Percentiles rank a stretch among this genome's conserved stretches.
Evolutionary conservation across 2,113 vertebrate genomes (phyloP).

Genomic region (Cololabis saira): DNA sequence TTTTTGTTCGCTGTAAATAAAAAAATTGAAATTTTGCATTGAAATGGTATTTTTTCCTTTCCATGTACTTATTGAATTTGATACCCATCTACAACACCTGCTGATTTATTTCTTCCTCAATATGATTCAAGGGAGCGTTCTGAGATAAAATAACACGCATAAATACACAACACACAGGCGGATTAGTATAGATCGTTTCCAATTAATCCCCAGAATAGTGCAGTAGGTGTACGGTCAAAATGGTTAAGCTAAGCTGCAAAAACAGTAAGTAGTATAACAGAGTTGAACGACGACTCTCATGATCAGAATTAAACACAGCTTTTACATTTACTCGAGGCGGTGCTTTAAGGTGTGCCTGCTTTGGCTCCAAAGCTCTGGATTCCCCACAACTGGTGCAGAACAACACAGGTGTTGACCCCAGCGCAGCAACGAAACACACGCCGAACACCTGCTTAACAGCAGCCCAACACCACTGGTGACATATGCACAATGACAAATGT

Average conservation of each 20-base stretch:
- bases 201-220: neutral
- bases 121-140: too few species aligned
- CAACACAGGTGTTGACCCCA: conserved; percentile 51
- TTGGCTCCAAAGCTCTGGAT: conserved; percentile 5
- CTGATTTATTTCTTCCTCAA: neutral
- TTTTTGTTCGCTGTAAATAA: conserved; percentile 17
- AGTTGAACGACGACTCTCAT: too few species aligned
- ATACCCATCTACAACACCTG: neutral
- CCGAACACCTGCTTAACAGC: conserved; percentile 51
- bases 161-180: neutral
- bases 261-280: too few species aligned
- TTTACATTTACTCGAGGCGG: too few species aligned
- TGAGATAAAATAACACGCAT: conserved; percentile 9
- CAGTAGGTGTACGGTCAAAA: too few species aligned
- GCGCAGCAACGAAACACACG: conserved; percentile 19
- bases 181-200: neutral
- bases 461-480: conserved; percentile 23
- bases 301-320: too few species aligned
- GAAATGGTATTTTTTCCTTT: neutral
- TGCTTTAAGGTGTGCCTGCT: neutral
- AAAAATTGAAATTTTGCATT: conserved; percentile 8
- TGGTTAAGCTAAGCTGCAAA: too few species aligned
- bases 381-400: conserved; percentile 66
- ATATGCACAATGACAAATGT: neutral
- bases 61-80: neutral